Evolutionary conservation across 2,797 vertebrate species (phyloP).

Genomic region (Cheirogaleus major): DNA sequence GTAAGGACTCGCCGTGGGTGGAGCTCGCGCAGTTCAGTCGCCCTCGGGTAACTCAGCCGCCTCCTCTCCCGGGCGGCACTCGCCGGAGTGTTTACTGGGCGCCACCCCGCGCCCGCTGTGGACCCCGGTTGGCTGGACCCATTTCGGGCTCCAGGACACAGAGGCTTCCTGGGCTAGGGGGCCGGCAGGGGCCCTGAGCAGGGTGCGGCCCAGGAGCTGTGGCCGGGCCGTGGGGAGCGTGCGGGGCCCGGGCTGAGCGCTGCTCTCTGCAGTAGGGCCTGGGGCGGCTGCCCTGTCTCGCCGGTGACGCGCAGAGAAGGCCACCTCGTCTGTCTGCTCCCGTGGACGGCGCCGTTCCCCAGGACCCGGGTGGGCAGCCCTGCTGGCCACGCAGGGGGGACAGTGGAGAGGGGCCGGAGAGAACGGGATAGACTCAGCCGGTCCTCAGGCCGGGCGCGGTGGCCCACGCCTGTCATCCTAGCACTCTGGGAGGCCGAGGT

Average conservation of each 20-base stretch:
- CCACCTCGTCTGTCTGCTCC: accelerated
- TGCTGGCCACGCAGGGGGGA: not conserved
- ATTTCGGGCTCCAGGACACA: accelerated
- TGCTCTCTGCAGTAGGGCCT: too few species aligned
- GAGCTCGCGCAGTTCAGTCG: accelerated
- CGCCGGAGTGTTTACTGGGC: not conserved
- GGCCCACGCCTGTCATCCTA: too few species aligned
- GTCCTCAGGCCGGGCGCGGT: too few species aligned
- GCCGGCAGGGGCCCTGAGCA: not conserved
- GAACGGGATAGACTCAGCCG: too few species aligned
- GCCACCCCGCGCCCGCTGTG: not conserved
- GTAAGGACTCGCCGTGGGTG: not conserved
- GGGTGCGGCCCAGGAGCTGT: too few species aligned
- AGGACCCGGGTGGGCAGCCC: not conserved
- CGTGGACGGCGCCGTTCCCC: not conserved
- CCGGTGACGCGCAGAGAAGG: too few species aligned
- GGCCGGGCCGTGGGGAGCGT: not conserved
- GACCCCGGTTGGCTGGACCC: too few species aligned
- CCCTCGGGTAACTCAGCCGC: not conserved
- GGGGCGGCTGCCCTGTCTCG: accelerated
- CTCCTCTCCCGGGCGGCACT: too few species aligned
- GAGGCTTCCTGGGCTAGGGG: not conserved
- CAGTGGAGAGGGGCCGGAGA: not conserved
- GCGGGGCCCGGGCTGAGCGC: not conserved
- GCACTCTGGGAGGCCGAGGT: too few species aligned